These are phyloP conservation scores for Enteromius paludinosus DNA, from an alignment of 2,797 vertebrate species.

Conservation along the genomic window DNA sequence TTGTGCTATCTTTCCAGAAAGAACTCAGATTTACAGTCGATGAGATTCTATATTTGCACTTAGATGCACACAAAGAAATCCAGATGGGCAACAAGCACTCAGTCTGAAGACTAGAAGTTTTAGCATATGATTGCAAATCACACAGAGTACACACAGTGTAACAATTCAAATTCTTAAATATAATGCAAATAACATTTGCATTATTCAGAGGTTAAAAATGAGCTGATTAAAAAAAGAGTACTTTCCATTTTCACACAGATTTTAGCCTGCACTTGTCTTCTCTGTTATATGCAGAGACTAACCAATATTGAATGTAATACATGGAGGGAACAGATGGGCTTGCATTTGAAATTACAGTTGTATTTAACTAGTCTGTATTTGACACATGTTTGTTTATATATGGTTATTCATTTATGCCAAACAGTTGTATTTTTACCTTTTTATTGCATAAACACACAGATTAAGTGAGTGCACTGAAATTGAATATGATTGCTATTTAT, in stretches of 20 bases:
- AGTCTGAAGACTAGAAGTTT: not conserved
- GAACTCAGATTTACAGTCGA: not conserved
- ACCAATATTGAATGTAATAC: not conserved
- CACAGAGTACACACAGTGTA: not conserved
- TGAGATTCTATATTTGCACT: not conserved
- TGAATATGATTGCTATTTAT: not conserved
- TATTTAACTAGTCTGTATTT: not conserved
- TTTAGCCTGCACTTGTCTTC: not conserved
- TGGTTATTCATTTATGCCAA: not conserved
- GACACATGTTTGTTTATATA: not conserved
- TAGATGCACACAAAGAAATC: not conserved
- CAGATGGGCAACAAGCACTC: not conserved
- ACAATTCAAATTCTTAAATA: constrained; percentile 20
- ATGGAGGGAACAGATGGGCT: not conserved
- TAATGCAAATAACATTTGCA: not conserved
- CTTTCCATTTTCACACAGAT: constrained; percentile 4
- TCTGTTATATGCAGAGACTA: constrained; percentile 1
- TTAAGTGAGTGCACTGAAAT: not conserved
- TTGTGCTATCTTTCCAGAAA: constrained; percentile 5
- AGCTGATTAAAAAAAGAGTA: not conserved
- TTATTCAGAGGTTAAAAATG: not conserved
- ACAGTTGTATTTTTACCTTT: not conserved
- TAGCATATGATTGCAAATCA: constrained; percentile 21
- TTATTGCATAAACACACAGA: not conserved
- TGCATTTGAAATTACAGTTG: constrained; percentile 2